Evolutionary conservation across 1,140 invertebrate genomes (phyloP), one percentile per base, ranked within the genome.

Genomic region (Armadillidium nasatum): DNA sequence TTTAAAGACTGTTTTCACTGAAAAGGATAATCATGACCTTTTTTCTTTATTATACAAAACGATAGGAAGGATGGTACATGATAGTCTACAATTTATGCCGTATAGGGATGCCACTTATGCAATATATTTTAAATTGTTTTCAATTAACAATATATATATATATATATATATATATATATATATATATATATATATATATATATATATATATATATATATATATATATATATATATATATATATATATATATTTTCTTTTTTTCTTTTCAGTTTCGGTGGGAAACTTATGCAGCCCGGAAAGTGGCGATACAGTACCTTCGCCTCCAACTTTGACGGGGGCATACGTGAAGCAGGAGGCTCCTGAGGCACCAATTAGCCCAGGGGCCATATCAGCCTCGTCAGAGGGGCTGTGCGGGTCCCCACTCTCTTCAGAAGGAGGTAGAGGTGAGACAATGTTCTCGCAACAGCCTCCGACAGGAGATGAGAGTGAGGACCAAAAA

Each of bases 401-500:
- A 15, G 50, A 60, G 50, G 50, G 50, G 50, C 50, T 60, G 46
- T 60, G 50, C 19, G 50, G 50, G 50, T 60, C 50, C 50, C 50
- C 2, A 2, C 2, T 60, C 50, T 4, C 50, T 7, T 60, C 50
- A 60, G 50, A 60, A 60, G 50, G 50, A 19, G 50, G 50, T 60
- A 19, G 7, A 3, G 7, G 50, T 19, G 50, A 60, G 7, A 60
- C 2, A 13, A 60, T 60, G 50, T 60, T 60, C 50, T 60, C 50
- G 19, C 50, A 60, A 60, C 50, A 60, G 7, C 50, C 2, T 60
- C 50, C 50, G 7, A 60, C 50, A 60, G 50, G 50, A 60, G 50
- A 60, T 2, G 50, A 60, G 19, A 60, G 50, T 60, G 50, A 60
- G 50, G 50, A 60, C 50, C 50, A 79, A 60, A 78, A 77, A 74